Conservation (phyloP, 2,797 vertebrate genomes). For the Melopsittacus undulatus region DNA sequence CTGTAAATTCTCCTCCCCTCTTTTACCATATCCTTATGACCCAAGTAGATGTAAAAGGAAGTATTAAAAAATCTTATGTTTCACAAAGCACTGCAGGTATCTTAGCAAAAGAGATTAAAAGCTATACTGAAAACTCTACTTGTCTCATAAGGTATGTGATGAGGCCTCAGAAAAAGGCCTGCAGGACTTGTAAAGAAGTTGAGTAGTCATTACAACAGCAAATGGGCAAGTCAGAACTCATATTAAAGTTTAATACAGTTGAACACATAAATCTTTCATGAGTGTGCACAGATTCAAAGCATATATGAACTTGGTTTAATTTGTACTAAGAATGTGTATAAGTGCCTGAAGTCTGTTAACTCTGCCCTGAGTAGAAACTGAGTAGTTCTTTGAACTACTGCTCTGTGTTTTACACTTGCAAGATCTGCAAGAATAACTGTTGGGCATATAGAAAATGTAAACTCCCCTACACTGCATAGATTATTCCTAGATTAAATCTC, state of each 20-base stretch:
- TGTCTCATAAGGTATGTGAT: neutral
- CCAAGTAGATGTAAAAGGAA: neutral
- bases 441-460: neutral
- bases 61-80: neutral
- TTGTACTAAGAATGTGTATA: neutral
- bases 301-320: neutral
- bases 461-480: neutral
- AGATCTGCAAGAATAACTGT: neutral
- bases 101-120: neutral
- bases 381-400: neutral
- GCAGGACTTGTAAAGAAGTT: neutral
- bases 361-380: neutral
- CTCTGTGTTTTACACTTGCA: neutral
- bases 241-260: neutral
- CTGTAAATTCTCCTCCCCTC: neutral
- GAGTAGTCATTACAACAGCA: neutral
- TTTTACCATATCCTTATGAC: neutral
- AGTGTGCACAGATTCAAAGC: neutral
- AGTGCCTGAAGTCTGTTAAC: neutral
- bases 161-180: neutral
- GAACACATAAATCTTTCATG: neutral
- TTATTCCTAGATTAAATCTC: neutral
- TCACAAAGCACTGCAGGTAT: neutral
- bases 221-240: neutral
- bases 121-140: neutral